Conservation (phyloP, 2,888 invertebrate species). For the Cryptocheilus praepositus region DNA sequence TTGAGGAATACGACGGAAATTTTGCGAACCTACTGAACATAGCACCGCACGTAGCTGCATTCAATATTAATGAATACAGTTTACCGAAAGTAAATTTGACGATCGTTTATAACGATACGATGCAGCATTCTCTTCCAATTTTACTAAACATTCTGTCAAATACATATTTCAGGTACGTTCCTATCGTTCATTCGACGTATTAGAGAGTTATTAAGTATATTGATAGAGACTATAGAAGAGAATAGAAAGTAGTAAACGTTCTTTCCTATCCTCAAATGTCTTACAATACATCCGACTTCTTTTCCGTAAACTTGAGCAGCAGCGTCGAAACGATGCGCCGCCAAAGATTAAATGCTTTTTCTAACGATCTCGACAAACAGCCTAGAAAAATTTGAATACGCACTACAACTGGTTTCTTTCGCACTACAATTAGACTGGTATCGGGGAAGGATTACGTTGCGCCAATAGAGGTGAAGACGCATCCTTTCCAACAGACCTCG, state of each 20-base stretch:
- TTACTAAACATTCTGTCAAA: slow-evolving; percentile 84
- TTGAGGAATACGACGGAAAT: slow-evolving; percentile 80
- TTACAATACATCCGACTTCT: no score
- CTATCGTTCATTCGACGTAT: background rate
- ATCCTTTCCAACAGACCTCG: slow-evolving; percentile 85
- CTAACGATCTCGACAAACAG: background rate
- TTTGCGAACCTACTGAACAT: slow-evolving; percentile 80
- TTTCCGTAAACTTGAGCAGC: no score
- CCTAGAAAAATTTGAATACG: background rate
- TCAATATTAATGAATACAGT: slow-evolving; percentile 78
- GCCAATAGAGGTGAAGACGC: slow-evolving; percentile 81
- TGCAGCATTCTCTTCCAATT: slow-evolving; percentile 86
- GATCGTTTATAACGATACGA: slow-evolving; percentile 86
- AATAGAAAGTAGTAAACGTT: no score
- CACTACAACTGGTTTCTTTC: no score
- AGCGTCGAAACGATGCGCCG: no score
- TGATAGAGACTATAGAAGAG: no score
- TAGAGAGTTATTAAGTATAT: background rate
- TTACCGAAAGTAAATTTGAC: slow-evolving; percentile 77
- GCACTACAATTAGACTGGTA: slow-evolving; percentile 60
- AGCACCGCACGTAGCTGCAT: slow-evolving; percentile 82
- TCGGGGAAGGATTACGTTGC: slow-evolving; percentile 70
- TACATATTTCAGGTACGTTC: slow-evolving; percentile 80
- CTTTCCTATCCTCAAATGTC: no score
- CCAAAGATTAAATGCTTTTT: no score